Base-by-base conservation (phyloP, 1,140 invertebrate species). In the Sipha flava region DNA sequence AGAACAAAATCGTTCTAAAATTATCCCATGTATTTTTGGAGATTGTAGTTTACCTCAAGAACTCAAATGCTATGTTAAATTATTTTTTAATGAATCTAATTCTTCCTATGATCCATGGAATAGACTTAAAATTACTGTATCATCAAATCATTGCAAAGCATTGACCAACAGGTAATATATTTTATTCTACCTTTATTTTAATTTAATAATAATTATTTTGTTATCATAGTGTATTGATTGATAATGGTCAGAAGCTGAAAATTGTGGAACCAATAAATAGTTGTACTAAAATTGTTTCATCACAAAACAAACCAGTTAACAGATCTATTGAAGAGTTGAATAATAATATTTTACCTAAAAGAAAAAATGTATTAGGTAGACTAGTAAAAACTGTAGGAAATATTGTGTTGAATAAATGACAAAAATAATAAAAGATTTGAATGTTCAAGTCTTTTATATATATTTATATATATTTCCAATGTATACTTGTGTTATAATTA, bases 61-160 rank as follows among this genome's bases (percentile, higher is more conserved):
- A 59, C 73, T 77, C 9, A 77, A 59, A 57, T 77, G 73, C 59
- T 77, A 77, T 57, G 73, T 77, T 26, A 52, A 77, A 12, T 77
- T 77, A 43, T 77, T 43, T 59, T 77, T 77, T 59, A 77, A 77
- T 43, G 26, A 40, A 26, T 0, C 40, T 43, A 54, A 77, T 43
- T 52, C 49, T 26, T 77, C 59, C 59, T 77, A 52, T 57, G 73
- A 77, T 43, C 73, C 73, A 10, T 77, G 73, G 73, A 26, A 37
- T 0, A 77, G 40, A 45, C 1, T 77, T 5, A 77, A 37, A 18
- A 29, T 59, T 10, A 59, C 52, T 9, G 10, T 77, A 26, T 59
- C 73, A 29, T 52, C 70, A 7, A 23, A 77, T 37, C 26, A 16
- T 43, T 59, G 23, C 21, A 23, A 34, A 34, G 21, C 49, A 23